Evolutionary conservation across 2,113 vertebrate genomes (phyloP).

Genomic region (Alligator mississippiensis): DNA sequence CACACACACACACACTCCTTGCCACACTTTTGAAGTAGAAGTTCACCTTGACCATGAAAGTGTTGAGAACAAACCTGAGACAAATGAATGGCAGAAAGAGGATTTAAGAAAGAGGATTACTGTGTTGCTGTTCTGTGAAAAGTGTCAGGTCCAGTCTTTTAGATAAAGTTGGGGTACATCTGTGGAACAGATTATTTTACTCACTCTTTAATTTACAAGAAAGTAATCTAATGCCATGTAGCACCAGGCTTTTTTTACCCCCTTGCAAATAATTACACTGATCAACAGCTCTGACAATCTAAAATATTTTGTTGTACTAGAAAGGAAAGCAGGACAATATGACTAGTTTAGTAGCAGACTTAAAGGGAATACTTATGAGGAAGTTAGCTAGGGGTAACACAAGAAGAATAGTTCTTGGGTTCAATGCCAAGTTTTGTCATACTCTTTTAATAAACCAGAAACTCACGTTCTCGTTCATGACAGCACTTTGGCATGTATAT

Average conservation of each 20-base stretch:
- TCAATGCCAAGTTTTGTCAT: neutral
- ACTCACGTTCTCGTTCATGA: neutral
- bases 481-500: neutral
- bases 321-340: neutral
- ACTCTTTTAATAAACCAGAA: neutral
- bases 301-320: neutral
- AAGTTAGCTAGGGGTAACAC: neutral
- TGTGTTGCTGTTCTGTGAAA: neutral
- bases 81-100: conserved; percentile 50
- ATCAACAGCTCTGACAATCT: conserved; percentile 38
- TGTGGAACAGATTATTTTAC: neutral
- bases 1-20: no score
- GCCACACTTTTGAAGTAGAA: neutral
- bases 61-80: conserved; percentile 36
- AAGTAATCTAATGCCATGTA: neutral
- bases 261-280: conserved; percentile 32
- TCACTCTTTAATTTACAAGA: conserved; percentile 21
- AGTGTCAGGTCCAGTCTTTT: neutral
- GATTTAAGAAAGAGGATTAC: conserved; percentile 53
- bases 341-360: neutral
- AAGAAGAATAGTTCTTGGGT: neutral
- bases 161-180: neutral
- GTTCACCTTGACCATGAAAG: conserved; percentile 27
- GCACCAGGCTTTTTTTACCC: neutral
- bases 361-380: neutral